Percentiles rank a stretch among this genome's conserved stretches.
Conservation (phyloP, 2,113 vertebrate genomes). For the Corythornis vintsioides region DNA sequence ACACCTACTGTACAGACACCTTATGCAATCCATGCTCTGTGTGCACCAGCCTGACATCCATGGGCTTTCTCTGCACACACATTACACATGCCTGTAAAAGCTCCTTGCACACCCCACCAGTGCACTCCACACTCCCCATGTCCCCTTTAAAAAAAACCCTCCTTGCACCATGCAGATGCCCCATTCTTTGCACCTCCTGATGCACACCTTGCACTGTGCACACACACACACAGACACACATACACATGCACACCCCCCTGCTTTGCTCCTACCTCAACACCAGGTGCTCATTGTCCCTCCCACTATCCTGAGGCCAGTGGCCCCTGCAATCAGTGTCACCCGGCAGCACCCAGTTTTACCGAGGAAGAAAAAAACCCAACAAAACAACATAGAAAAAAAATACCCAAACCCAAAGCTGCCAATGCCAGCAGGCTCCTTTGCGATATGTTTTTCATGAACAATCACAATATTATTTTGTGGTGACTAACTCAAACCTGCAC, state of each 20-base stretch:
- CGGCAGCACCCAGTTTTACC: not conserved
- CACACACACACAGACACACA: no score
- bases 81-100: no score
- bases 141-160: not conserved
- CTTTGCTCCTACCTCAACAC: not conserved
- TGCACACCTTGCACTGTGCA: no score
- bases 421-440: not conserved
- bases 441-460: not conserved
- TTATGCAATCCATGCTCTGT: fast-evolving
- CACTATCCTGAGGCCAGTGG: not conserved
- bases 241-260: not conserved
- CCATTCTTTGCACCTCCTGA: no score
- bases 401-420: not conserved
- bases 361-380: not conserved
- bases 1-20: not conserved
- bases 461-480: not conserved
- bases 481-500: not conserved
- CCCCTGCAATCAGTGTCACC: not conserved
- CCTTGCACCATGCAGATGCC: no score
- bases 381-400: no score
- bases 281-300: not conserved
- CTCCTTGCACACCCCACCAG: no score
- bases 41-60: no score
- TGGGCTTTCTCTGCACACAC: not conserved
- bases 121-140: no score